A percentile compares a stretch with the other conserved stretches of the same genome.
Evolutionary conservation across 2,113 vertebrate species (phyloP).

Genomic region (Galemys pyrenaicus): DNA sequence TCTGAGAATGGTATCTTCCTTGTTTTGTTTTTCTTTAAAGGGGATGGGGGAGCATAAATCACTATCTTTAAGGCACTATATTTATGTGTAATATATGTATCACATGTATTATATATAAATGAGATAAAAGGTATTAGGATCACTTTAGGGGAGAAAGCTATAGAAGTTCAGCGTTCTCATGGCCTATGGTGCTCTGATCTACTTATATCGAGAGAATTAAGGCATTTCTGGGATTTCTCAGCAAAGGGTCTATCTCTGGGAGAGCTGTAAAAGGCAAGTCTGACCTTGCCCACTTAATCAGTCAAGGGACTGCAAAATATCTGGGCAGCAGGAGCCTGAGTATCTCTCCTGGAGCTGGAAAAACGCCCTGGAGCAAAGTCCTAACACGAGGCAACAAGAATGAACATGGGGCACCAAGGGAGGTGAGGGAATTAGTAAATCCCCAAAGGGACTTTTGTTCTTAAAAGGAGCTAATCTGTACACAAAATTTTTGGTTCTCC

Average conservation of each 20-base stretch:
- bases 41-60: background rate
- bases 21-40: background rate
- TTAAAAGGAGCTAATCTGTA: slow-evolving; percentile 70
- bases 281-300: slow-evolving; percentile 63
- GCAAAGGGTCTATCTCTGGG: slow-evolving; percentile 46
- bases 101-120: background rate
- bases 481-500: slow-evolving; percentile 39
- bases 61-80: background rate
- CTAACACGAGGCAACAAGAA: slow-evolving; percentile 67
- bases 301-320: background rate
- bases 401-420: background rate
- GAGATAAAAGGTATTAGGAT: background rate
- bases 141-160: background rate
- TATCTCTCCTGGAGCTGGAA: slow-evolving; percentile 58
- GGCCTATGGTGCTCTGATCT: slow-evolving; percentile 5
- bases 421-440: slow-evolving; percentile 71
- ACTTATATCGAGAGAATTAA: slow-evolving; percentile 67
- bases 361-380: slow-evolving; percentile 64
- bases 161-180: background rate
- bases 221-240: slow-evolving; percentile 80
- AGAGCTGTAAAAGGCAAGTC: slow-evolving; percentile 70
- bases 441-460: slow-evolving; percentile 73
- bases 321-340: background rate
- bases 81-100: too few species aligned
- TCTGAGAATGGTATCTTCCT: too few species aligned